Evolutionary conservation across 2,888 invertebrate species (phyloP).

Genomic region (Lutraria lutraria): DNA sequence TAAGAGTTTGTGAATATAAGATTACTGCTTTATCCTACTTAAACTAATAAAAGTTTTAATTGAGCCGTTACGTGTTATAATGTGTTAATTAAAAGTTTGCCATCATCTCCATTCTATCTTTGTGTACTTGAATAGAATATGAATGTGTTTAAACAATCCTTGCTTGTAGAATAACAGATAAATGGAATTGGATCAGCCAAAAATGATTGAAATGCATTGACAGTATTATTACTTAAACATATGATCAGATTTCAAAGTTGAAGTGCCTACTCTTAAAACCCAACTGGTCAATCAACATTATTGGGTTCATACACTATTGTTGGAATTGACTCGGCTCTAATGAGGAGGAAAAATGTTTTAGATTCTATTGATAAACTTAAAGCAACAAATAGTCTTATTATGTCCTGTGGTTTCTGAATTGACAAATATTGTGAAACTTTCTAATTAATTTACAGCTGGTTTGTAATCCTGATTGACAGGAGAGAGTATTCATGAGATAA

Average conservation of each 20-base stretch:
- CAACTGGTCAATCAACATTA: constrained; percentile 12
- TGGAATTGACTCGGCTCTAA: constrained; percentile 28
- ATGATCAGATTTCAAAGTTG: constrained; percentile 18
- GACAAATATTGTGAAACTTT: constrained; percentile 47
- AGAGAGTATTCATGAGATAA: not conserved
- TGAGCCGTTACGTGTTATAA: too few species aligned
- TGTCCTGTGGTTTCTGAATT: constrained; percentile 37
- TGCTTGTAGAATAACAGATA: not conserved
- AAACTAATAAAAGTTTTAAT: too few species aligned
- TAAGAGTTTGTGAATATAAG: too few species aligned
- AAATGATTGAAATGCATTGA: not conserved
- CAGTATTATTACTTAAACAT: constrained; percentile 9
- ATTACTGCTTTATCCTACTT: too few species aligned
- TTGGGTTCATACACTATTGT: constrained; percentile 42
- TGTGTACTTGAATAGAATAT: too few species aligned
- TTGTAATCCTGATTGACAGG: constrained; percentile 41
- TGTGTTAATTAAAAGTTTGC: too few species aligned
- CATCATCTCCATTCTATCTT: too few species aligned
- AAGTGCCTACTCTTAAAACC: constrained; percentile 8
- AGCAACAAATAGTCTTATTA: constrained; percentile 43
- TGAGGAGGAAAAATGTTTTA: constrained; percentile 38
- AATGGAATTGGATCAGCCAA: not conserved
- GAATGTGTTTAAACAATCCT: too few species aligned
- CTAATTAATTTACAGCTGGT: constrained; percentile 46
- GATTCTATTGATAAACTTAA: constrained; percentile 34